phyloP scores from a whole-genome alignment of 2,888 invertebrate species.

The Caenorhabditis doughertyi region DNA sequence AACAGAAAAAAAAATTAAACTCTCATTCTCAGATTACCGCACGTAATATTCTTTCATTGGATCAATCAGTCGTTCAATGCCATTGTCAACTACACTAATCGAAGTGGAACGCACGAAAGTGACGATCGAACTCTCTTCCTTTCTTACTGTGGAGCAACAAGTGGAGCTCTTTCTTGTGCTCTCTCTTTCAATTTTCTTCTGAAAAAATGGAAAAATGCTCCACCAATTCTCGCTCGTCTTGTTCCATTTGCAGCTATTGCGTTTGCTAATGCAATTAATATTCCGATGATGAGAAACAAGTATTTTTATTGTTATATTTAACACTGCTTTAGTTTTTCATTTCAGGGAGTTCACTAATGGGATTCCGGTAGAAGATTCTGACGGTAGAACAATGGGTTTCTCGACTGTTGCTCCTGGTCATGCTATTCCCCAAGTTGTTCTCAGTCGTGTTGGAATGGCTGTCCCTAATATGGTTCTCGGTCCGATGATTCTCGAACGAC shows the following conservation, averaged over 20 bases:
- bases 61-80: conserved; percentile 89
- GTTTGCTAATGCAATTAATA: conserved; percentile 97
- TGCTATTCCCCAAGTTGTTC: conserved; percentile 91
- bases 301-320: conserved; percentile 7
- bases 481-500: conserved; percentile 57
- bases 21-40: conserved; percentile 87
- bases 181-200: conserved; percentile 68
- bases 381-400: conserved; percentile 77
- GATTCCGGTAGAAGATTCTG: conserved; percentile 65
- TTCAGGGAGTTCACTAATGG: conserved; percentile 71
- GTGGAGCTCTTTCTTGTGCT: conserved; percentile 68
- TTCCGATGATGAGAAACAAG: conserved; percentile 91
- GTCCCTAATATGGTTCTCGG: conserved; percentile 87
- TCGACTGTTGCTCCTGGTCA: conserved; percentile 85
- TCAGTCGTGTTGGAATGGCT: conserved; percentile 94
- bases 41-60: conserved; percentile 98
- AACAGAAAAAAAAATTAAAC: not conserved
- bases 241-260: conserved; percentile 96
- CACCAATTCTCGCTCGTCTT: conserved; percentile 89
- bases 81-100: conserved; percentile 97
- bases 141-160: conserved; percentile 69
- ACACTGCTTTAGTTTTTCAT: not conserved
- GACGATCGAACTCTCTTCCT: conserved; percentile 82
- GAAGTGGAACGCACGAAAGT: conserved; percentile 84
- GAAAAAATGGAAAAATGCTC: conserved; percentile 84